Evolutionary conservation across 2,797 vertebrate genomes (phyloP).

Genomic region (Notolabrus celidotus): DNA sequence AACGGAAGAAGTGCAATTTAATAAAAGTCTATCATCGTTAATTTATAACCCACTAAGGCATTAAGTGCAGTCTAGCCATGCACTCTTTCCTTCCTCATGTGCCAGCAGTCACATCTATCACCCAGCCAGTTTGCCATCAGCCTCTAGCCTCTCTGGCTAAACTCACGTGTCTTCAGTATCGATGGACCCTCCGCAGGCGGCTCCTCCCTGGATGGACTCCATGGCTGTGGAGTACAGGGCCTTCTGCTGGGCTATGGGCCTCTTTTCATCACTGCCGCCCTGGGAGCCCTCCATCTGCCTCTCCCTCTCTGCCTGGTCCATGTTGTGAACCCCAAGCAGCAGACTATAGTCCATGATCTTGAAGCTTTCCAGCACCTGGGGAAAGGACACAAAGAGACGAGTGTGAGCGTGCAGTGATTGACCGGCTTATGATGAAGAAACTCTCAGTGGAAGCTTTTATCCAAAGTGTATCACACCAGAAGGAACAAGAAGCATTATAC

Average conservation of each 20-base stretch:
- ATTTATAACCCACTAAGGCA: not conserved
- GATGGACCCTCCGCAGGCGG: constrained; percentile 92
- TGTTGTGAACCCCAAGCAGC: constrained; percentile 96
- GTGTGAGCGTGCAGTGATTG: constrained; percentile 3
- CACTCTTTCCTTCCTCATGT: not conserved
- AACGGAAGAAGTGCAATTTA: not conserved
- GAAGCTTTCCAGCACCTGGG: constrained; percentile 94
- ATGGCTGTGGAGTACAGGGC: constrained; percentile 98
- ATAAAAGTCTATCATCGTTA: not conserved
- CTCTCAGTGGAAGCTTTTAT: constrained; percentile 14
- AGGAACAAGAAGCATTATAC: not conserved
- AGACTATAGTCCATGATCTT: constrained; percentile 99
- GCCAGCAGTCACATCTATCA: constrained; percentile 5
- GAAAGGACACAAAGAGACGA: constrained; percentile 52
- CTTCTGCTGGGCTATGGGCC: constrained; percentile 96
- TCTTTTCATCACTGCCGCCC: constrained; percentile 91
- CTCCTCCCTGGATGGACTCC: constrained; percentile 98
- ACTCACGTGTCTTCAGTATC: constrained; percentile 97
- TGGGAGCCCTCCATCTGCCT: constrained; percentile 91
- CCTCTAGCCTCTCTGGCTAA: not conserved
- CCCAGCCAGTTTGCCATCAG: not conserved
- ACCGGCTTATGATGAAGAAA: not conserved
- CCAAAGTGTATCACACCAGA: constrained; percentile 7
- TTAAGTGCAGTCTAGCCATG: not conserved
- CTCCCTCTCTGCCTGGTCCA: constrained; percentile 95